Conservation (phyloP, 1,140 invertebrate species). For the Palaemon carinicauda region DNA sequence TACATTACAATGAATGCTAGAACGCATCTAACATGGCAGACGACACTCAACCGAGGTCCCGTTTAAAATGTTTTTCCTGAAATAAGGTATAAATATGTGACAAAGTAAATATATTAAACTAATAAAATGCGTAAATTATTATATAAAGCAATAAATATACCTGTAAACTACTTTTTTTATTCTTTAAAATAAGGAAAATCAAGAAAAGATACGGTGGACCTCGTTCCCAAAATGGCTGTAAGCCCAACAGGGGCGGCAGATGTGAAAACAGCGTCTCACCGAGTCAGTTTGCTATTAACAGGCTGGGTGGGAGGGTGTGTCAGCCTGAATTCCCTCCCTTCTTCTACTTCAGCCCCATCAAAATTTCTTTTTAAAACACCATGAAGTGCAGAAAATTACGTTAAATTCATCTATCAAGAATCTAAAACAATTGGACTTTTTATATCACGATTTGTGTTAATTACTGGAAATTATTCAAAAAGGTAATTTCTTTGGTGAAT, state of each 20-base stretch:
- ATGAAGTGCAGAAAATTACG: neutral
- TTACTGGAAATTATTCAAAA: neutral
- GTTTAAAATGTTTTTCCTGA: neutral
- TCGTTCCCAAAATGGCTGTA: neutral
- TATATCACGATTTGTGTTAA: neutral
- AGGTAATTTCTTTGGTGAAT: too few species aligned
- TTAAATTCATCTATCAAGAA: neutral
- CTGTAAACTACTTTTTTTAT: too few species aligned
- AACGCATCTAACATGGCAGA: conserved; percentile 7
- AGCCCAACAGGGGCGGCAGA: neutral
- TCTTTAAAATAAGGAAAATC: neutral
- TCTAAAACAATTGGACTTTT: neutral
- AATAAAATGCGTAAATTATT: neutral
- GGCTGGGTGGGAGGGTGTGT: neutral
- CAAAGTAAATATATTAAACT: neutral
- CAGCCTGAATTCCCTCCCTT: neutral
- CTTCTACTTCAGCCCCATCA: neutral
- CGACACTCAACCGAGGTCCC: neutral
- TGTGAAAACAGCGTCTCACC: neutral
- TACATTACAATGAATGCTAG: neutral
- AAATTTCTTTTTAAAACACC: neutral
- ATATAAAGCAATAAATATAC: too few species aligned
- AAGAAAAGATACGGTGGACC: neutral
- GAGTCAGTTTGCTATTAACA: neutral
- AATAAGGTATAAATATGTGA: neutral